These are phyloP conservation scores for Drosophila kohkoa DNA, from an alignment of 1,140 invertebrate species.

Conservation along the genomic window DNA sequence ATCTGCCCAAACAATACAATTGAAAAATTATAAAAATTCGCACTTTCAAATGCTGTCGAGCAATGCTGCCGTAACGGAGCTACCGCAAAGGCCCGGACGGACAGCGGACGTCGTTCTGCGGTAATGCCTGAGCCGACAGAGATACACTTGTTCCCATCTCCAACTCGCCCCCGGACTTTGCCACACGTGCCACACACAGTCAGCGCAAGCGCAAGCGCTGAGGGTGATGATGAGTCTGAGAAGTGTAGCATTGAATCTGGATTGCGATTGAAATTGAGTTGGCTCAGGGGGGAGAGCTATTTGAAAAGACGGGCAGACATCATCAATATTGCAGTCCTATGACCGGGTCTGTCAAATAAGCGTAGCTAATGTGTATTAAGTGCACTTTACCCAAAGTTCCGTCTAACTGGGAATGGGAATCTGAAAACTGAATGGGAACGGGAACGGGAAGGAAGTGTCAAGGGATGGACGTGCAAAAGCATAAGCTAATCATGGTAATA, in stretches of 20 bases:
- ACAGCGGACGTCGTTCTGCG: constrained; percentile 50
- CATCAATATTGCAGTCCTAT: constrained; percentile 75
- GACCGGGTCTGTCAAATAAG: constrained; percentile 74
- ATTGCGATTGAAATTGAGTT: not conserved
- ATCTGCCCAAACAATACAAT: constrained; percentile 70
- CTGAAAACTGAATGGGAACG: too few relatives aligned
- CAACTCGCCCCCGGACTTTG: too few relatives aligned
- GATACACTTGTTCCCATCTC: constrained; percentile 71
- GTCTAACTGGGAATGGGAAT: not conserved
- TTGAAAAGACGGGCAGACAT: constrained; percentile 48
- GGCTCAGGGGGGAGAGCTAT: not conserved
- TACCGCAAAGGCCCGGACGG: not conserved
- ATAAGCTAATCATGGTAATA: constrained; percentile 66
- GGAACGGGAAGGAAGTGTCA: not conserved
- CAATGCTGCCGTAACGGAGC: constrained; percentile 56
- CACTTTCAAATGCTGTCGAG: constrained; percentile 61
- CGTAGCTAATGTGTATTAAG: constrained; percentile 81
- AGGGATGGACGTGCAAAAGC: constrained; percentile 28
- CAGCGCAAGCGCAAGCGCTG: not conserved
- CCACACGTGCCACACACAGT: constrained; percentile 55
- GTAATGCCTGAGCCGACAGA: constrained; percentile 42
- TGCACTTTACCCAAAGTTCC: constrained; percentile 57
- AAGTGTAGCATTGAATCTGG: constrained; percentile 2
- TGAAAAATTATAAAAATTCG: constrained; percentile 83
- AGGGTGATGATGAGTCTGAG: constrained; percentile 7